phyloP scores from a whole-genome alignment of 2,797 vertebrate species.

The Nothura maculosa region DNA sequence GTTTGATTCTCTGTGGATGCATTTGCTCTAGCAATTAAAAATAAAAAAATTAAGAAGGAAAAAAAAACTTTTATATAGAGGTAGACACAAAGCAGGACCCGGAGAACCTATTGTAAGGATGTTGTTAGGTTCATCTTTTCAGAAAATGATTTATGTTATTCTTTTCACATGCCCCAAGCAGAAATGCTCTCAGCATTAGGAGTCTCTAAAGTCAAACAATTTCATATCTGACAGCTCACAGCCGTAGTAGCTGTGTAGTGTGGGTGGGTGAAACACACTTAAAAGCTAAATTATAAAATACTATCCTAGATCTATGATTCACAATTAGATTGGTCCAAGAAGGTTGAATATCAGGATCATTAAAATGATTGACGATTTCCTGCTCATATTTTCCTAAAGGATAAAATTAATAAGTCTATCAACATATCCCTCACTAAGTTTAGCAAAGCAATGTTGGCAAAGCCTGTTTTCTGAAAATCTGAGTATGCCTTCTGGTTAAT shows the following conservation, averaged over 20 bases:
- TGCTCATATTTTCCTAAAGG: background rate
- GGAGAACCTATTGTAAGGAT: background rate
- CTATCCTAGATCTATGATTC: background rate
- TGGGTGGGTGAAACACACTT: background rate
- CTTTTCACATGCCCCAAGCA: background rate
- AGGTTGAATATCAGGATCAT: background rate
- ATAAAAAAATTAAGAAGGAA: too few relatives aligned
- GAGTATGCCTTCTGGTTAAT: background rate
- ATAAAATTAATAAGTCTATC: background rate
- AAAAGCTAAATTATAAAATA: background rate
- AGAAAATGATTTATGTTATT: background rate
- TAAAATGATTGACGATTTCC: background rate
- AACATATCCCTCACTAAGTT: background rate
- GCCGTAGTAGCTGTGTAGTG: background rate
- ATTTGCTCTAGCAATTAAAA: background rate
- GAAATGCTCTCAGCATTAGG: background rate
- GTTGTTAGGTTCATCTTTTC: background rate
- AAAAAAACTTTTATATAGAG: fast-evolving
- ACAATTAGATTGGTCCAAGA: background rate
- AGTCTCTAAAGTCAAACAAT: slow-evolving; percentile 9
- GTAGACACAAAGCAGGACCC: background rate
- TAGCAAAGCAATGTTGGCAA: background rate
- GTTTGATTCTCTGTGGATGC: background rate
- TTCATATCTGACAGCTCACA: background rate
- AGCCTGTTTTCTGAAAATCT: slow-evolving; percentile 3